phyloP scores from a whole-genome alignment of 2,113 vertebrate genomes.

The Himantopus leucocephalus region DNA sequence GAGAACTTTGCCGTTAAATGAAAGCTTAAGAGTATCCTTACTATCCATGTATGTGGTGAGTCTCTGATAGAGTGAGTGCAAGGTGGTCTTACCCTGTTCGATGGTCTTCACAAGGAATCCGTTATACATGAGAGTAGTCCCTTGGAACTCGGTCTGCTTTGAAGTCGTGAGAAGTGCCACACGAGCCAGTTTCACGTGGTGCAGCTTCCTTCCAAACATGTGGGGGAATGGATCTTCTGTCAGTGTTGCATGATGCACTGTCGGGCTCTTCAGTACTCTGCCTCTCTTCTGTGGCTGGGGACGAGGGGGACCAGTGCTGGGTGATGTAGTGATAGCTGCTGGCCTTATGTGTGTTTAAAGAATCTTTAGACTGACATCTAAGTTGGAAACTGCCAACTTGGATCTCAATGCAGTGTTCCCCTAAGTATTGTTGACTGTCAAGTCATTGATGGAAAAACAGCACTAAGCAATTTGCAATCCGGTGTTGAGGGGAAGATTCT shows the following conservation, averaged over 20 bases:
- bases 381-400: neutral
- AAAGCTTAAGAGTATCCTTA: too few species aligned
- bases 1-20: neutral
- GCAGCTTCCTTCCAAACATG: neutral
- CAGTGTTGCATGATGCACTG: accelerated
- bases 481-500: neutral
- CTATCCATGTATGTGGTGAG: accelerated
- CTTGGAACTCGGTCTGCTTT: neutral
- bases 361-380: neutral
- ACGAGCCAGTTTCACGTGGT: neutral
- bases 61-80: too few species aligned
- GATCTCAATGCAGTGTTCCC: neutral
- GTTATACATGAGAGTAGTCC: accelerated
- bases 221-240: neutral
- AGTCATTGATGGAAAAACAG: neutral
- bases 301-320: too few species aligned
- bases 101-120: accelerated
- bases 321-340: neutral
- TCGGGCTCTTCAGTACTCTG: neutral
- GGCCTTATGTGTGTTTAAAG: accelerated
- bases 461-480: neutral
- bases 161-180: neutral
- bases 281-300: neutral
- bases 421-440: neutral
- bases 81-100: accelerated